Conservation (phyloP, 2,888 invertebrate genomes). For the Ichneumoninae sp. region DNA sequence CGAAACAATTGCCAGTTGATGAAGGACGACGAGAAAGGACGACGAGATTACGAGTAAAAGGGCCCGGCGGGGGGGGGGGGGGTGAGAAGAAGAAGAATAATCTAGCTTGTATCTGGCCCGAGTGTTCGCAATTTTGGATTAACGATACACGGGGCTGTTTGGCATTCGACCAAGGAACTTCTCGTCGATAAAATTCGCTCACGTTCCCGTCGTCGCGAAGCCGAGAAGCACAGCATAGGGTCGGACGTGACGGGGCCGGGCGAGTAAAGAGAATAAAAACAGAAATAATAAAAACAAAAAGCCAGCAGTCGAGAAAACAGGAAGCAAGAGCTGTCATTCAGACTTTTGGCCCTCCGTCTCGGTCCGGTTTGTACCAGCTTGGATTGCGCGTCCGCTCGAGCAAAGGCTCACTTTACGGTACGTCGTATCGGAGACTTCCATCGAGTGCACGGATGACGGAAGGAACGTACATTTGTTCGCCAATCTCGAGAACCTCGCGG, state of each 20-base stretch:
- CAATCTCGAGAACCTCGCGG: neutral
- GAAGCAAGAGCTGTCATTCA: conserved; percentile 13
- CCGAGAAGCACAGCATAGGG: conserved; percentile 8
- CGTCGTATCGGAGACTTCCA: neutral
- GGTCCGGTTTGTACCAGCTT: conserved; percentile 7
- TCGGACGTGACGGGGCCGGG: neutral
- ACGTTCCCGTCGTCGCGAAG: conserved; percentile 23
- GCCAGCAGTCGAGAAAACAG: conserved; percentile 7
- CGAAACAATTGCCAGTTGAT: conserved; percentile 41
- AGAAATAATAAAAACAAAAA: conserved; percentile 34
- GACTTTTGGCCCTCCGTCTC: neutral
- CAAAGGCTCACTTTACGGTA: neutral
- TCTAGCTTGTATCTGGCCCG: conserved; percentile 53
- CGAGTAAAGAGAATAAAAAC: conserved; percentile 12
- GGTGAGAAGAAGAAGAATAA: conserved; percentile 30
- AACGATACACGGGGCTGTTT: conserved; percentile 86
- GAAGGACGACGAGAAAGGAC: conserved; percentile 31
- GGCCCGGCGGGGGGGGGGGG: neutral
- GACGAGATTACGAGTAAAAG: conserved; percentile 4
- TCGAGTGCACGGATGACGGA: neutral
- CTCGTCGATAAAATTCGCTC: conserved; percentile 77
- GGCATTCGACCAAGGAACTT: conserved; percentile 87
- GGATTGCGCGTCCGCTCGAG: conserved; percentile 8
- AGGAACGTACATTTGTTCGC: neutral
- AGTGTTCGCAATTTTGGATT: neutral